Evolutionary conservation across 2,797 vertebrate species (phyloP).

Genomic region (Acrossocheilus wenchowensis): DNA sequence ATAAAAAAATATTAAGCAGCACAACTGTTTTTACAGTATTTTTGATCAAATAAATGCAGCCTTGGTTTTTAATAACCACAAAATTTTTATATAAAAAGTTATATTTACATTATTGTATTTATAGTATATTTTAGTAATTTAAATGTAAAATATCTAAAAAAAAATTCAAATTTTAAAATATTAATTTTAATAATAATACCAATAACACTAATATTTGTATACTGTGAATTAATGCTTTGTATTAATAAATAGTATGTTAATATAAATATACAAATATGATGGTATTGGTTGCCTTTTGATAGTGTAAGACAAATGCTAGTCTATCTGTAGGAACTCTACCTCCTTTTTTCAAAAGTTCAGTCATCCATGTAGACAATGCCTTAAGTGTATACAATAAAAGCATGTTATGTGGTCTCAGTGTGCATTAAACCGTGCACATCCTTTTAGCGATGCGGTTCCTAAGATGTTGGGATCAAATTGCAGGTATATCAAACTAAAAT

Average conservation of each 20-base stretch:
- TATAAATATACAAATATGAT: not conserved
- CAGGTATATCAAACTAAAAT: conserved; percentile 25
- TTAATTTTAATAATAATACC: too few species aligned
- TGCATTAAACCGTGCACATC: conserved; percentile 27
- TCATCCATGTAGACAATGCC: conserved; percentile 16
- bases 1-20: not conserved
- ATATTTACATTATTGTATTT: not conserved
- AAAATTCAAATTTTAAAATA: not conserved
- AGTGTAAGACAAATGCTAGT: not conserved
- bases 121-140: not conserved
- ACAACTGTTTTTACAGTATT: not conserved
- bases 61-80: not conserved
- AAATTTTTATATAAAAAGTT: not conserved
- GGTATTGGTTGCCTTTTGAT: not conserved
- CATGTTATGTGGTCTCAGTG: conserved; percentile 29
- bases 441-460: not conserved
- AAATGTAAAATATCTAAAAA: not conserved
- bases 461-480: conserved; percentile 32
- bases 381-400: conserved; percentile 44
- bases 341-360: conserved; percentile 4
- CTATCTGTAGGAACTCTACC: conserved; percentile 9
- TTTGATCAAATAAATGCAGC: not conserved
- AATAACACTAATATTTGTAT: too few species aligned
- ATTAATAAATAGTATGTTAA: not conserved
- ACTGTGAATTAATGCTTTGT: not conserved